Conservation (phyloP, 2,797 vertebrate genomes). For the Galaxias olidus region DNA sequence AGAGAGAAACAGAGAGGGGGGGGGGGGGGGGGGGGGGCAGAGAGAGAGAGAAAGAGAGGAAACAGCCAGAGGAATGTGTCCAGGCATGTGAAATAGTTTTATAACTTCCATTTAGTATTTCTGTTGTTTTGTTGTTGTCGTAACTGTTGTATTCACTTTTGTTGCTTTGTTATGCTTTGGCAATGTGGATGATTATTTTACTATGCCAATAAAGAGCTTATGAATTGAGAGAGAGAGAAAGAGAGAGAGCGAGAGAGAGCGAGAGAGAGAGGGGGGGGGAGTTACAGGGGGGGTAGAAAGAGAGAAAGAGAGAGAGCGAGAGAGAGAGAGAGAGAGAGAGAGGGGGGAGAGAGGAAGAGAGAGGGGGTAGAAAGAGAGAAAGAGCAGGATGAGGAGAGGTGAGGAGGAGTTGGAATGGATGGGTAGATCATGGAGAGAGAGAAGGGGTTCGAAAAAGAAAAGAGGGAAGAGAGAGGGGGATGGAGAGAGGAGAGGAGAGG, state of each 20-base stretch:
- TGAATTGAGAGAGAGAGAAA: too few relatives aligned
- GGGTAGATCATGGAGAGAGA: conserved; percentile 9
- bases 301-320: conserved; percentile 22
- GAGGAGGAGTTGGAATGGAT: background rate
- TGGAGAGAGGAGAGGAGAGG: background rate
- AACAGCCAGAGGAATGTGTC: conserved; percentile 6
- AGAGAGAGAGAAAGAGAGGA: conserved; percentile 18
- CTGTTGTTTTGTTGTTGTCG: too few relatives aligned
- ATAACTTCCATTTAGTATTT: too few relatives aligned
- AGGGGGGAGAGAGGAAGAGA: background rate
- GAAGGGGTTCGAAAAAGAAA: conserved; percentile 25
- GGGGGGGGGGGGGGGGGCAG: too few relatives aligned
- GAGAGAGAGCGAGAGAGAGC: background rate
- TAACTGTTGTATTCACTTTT: too few relatives aligned
- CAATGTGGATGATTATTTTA: too few relatives aligned
- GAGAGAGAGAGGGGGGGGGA: background rate
- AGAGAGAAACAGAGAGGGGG: conserved; percentile 40
- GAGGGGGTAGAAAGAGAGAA: conserved; percentile 22
- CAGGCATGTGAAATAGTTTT: too few relatives aligned
- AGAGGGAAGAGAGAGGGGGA: conserved; percentile 12
- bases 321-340: conserved; percentile 33
- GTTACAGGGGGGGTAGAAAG: too few relatives aligned
- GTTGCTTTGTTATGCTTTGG: background rate
- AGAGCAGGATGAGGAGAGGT: conserved; percentile 43
- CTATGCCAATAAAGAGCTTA: too few relatives aligned